Evolutionary conservation across 1,140 invertebrate genomes (phyloP).

Genomic region (Neuroterus valhalla): DNA sequence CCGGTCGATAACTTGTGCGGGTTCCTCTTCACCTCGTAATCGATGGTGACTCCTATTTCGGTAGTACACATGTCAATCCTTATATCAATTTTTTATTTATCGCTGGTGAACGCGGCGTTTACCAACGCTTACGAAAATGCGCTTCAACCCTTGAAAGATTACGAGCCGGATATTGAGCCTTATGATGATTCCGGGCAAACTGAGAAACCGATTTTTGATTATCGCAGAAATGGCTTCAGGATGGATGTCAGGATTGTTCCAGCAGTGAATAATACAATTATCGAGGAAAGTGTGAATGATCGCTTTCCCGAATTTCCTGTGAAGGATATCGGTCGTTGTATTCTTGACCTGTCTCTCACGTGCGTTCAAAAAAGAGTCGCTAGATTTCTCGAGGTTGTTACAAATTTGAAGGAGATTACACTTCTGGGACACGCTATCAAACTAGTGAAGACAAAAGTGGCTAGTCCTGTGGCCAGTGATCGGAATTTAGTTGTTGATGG

Average conservation of each 20-base stretch:
- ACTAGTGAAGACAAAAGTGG: conserved; percentile 69
- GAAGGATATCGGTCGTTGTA: conserved; percentile 63
- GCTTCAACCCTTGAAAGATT: conserved; percentile 21
- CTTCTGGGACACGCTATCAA: conserved; percentile 75
- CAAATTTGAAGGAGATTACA: conserved; percentile 72
- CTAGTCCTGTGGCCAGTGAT: conserved; percentile 37
- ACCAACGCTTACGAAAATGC: conserved; percentile 34
- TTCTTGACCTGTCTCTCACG: conserved; percentile 71
- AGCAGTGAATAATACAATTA: conserved; percentile 39
- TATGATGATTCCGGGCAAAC: conserved; percentile 43
- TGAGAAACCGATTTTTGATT: conserved; percentile 62
- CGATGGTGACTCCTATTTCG: conserved; percentile 11
- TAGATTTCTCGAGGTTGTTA: conserved; percentile 73
- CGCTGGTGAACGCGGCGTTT: conserved; percentile 34
- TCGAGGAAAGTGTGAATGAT: conserved; percentile 44
- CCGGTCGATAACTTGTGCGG: neutral
- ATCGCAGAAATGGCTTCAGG: conserved; percentile 61
- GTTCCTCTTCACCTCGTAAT: neutral
- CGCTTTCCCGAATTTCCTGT: conserved; percentile 65
- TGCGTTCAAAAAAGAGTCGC: conserved; percentile 76
- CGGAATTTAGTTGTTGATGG: conserved; percentile 53
- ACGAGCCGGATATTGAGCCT: conserved; percentile 44
- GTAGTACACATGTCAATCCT: conserved; percentile 38
- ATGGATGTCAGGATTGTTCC: conserved; percentile 64
- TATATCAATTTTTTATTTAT: conserved; percentile 25